Evolutionary conservation across 1,140 invertebrate genomes (phyloP).

Genomic region (Drosophila bifasciata): DNA sequence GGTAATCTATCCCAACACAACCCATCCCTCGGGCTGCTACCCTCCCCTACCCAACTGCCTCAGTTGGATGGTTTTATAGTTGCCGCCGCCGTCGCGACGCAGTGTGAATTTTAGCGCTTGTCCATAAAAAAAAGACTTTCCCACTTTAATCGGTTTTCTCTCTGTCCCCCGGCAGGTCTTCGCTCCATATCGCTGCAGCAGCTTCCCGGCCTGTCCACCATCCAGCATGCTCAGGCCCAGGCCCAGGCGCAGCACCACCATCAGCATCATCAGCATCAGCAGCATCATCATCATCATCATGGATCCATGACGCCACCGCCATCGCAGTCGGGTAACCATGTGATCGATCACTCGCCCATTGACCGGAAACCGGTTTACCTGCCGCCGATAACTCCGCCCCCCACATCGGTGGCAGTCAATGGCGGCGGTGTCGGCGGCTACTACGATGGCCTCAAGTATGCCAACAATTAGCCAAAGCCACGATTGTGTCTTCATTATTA

Average conservation of each 20-base stretch:
- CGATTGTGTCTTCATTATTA: conserved; percentile 53
- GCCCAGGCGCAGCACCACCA: conserved; percentile 32
- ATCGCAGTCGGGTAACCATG: conserved; percentile 69
- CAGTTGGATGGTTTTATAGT: conserved; percentile 53
- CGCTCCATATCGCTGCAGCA: conserved; percentile 77
- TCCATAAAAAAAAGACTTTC: conserved; percentile 52
- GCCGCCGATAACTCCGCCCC: conserved; percentile 72
- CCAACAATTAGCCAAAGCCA: conserved; percentile 59
- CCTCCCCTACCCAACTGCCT: neutral
- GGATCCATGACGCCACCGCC: conserved; percentile 72
- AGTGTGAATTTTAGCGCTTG: conserved; percentile 76
- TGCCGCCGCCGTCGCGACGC: conserved; percentile 46
- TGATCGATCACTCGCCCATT: conserved; percentile 62
- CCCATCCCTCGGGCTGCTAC: neutral
- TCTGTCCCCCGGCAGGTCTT: conserved; percentile 66
- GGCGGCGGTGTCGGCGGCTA: conserved; percentile 45
- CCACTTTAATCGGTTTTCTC: conserved; percentile 60
- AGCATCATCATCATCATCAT: conserved; percentile 36
- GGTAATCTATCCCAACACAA: conserved; percentile 28
- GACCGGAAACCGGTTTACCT: conserved; percentile 80
- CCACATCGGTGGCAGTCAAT: conserved; percentile 52
- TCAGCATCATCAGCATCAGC: conserved; percentile 34
- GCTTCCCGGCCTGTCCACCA: conserved; percentile 65
- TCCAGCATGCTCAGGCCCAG: conserved; percentile 53
- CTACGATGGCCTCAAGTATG: conserved; percentile 78